Base-by-base conservation (phyloP, 2,113 vertebrate genomes). In the Vidua macroura region DNA sequence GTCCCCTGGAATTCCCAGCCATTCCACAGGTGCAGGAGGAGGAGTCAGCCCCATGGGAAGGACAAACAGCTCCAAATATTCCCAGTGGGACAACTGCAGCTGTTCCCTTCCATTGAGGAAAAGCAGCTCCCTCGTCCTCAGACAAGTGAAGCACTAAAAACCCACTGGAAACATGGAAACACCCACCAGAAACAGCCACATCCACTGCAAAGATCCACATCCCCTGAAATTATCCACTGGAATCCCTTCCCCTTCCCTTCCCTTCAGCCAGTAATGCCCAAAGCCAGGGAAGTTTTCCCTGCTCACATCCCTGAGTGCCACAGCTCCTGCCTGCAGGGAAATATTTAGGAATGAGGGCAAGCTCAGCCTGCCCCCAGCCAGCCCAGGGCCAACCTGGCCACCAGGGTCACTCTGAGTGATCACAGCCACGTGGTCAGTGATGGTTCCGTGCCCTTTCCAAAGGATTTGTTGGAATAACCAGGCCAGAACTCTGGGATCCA, bases 341-440 rank as follows among this genome's bases (percentile, higher is more conserved):
- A 28, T 58, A 78, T 41, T 21, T 59, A 52, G 74, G 66, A 48
- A 48, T 5, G 2, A 59, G 31, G 27, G 51, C 33, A 69, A 83
- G 17, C n/a, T 33, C 58, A 58, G 30, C 18, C 30, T 5, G 15
- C 24, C 15, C 64, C 15, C 46, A 58, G 0, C 16, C 37, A 56
- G 79, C 43, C 53, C 21, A 18, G 27, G 41, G 69, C 30, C 58
- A 58, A 27, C 15, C 8, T 8, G 72, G 41, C n/a, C 73, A 30
- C 70, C 66, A 48, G 59, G n/a, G 67, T n/a, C 86, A 44, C 15
- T 13, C 48, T 46, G 56, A 80, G 30, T 1, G 31, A 41, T 56
- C 59, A 20, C 0, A 1, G 41, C 31, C n/a, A 2, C 1, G 0
- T 0, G 13, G 55, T 2, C 4, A 5, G 64, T 11, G 64, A 35